Percentiles rank a stretch among this genome's conserved stretches.
Conservation (phyloP, 2,113 vertebrate genomes). For the pig (Sus scrofa) region T2T-Sscrofa CM000813.6:115679501-115680000, state of each 20-base stretch:
- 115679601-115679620: too few relatives aligned
- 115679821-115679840: neutral
- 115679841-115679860: neutral
- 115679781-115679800: slow-evolving; percentile 44
- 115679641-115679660: neutral
- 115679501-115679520: too few relatives aligned
- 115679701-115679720: too few relatives aligned
- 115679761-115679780: neutral
- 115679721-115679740: neutral
- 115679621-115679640: neutral
- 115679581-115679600: too few relatives aligned
- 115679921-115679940: slow-evolving; percentile 40
- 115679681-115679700: neutral
- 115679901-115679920: slow-evolving; percentile 49
- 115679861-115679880: neutral
- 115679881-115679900: neutral
- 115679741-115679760: neutral
- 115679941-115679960: slow-evolving; percentile 16
- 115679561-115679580: too few relatives aligned
- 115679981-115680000: neutral
- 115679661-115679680: neutral
- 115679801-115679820: neutral
- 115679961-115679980: neutral
- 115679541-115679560: too few relatives aligned
- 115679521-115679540: too few relatives aligned